These are phyloP conservation scores for Bergia sp. DNA, from an alignment of 92 coral and sea anemone species.

Conservation along the genomic window DNA sequence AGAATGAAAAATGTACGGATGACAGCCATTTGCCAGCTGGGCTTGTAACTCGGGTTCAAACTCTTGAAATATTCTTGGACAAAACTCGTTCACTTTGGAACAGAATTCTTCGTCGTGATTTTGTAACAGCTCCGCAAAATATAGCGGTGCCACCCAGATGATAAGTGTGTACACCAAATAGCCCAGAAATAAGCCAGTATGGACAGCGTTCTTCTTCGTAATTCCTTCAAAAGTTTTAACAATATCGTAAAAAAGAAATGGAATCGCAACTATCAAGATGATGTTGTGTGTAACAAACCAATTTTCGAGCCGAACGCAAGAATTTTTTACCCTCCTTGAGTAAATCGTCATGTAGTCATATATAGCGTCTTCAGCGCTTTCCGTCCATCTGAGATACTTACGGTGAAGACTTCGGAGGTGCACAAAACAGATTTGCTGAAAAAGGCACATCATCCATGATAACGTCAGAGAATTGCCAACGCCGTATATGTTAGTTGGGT, in stretches of 20 bases:
- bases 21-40: neutral
- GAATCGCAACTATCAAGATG: constrained; percentile 60
- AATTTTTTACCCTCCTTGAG: constrained; percentile 54
- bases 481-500: constrained; percentile 64
- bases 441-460: constrained; percentile 66
- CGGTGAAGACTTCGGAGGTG: constrained; percentile 39
- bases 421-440: constrained; percentile 57
- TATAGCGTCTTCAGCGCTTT: constrained; percentile 55
- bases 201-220: constrained; percentile 39
- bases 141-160: constrained; percentile 65
- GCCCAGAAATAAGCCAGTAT: constrained; percentile 55
- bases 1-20: constrained; percentile 48
- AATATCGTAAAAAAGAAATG: constrained; percentile 58
- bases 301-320: constrained; percentile 37
- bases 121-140: constrained; percentile 62
- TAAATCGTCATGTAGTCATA: constrained; percentile 47
- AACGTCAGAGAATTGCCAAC: constrained; percentile 62
- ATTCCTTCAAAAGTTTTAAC: constrained; percentile 48
- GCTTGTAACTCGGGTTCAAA: constrained; percentile 34
- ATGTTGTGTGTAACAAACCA: constrained; percentile 66
- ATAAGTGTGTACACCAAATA: constrained; percentile 51
- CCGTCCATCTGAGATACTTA: constrained; percentile 50
- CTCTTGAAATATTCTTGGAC: constrained; percentile 54
- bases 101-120: constrained; percentile 55
- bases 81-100: constrained; percentile 56